Base-by-base conservation (phyloP, 2,888 invertebrate genomes). In the Colostygia pectinataria region DNA sequence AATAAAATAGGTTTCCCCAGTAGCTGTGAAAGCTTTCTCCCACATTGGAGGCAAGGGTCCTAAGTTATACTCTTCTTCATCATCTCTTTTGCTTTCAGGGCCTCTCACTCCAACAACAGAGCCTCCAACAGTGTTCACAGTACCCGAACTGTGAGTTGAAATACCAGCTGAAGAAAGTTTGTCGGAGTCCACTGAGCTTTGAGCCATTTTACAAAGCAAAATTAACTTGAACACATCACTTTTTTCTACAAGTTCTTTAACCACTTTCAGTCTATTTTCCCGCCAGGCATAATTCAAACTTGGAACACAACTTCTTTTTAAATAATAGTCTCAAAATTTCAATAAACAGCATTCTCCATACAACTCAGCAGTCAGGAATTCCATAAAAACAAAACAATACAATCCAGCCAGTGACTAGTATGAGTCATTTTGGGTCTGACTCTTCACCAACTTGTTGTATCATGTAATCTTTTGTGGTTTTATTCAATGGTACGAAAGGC, bases 1-100 rank as follows among this genome's bases (percentile, higher is more conserved):
- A 66, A 99, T 99, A 76, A 98, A 99, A 89, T 99, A 99, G 51
- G 96, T 94, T 91, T 99, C 98, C 66, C 99, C 99, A 53, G 97
- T 96, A 60, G 98, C 98, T 7, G 99, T 98, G 76, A 96, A 98
- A 2, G 98, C 98, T 78, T 98, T 97, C 83, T 99, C 99, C 99
- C 99, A 99, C 91, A 98, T 98, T 2, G 94, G 92, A 46, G 99
- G 99, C 60, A 99, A 87, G 0, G 98, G 97, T 10, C 98, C 98
- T 44, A 98, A 88, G 57, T 96, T 95, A 74, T 95, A 95, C 59
- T 93, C 93, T 59, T 94, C 93, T 52, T 94, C 93, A 70, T 91
- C 91, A 66, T 92, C 92, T 38, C 83, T 75, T 59, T 90, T 90
- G 4, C 70, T 76, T 5, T 74, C 80, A 13, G 75, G 72, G 52